These are phyloP conservation scores for Drosophila navojoa DNA, from an alignment of 1,140 invertebrate species.

Conservation along the genomic window DNA sequence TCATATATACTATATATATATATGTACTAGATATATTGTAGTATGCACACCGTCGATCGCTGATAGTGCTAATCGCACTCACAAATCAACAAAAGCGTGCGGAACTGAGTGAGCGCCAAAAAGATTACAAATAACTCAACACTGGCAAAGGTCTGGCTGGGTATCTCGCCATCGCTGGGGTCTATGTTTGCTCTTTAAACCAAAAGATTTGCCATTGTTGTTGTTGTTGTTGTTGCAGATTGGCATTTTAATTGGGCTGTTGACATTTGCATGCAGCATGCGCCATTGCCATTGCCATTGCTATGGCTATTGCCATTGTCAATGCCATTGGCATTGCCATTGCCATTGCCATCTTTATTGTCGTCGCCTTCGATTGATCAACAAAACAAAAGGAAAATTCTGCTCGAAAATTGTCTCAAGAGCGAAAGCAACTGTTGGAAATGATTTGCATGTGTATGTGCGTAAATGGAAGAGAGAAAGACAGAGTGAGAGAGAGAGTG, in stretches of 20 bases:
- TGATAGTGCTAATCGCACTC: conserved; percentile 42
- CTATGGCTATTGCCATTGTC: neutral
- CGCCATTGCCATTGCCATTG: neutral
- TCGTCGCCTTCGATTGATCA: conserved; percentile 19
- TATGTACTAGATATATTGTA: neutral
- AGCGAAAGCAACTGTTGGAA: neutral
- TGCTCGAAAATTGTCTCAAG: neutral
- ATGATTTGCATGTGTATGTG: no score
- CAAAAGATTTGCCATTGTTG: conserved; percentile 8
- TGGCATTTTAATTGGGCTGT: conserved; percentile 53
- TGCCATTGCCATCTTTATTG: neutral
- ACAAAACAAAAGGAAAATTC: conserved; percentile 2
- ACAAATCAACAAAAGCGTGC: conserved; percentile 31
- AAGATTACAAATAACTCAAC: conserved; percentile 16
- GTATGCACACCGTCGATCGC: neutral
- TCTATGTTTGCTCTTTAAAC: conserved; percentile 7
- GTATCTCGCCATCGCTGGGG: neutral
- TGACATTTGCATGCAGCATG: conserved; percentile 35
- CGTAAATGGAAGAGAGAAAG: no score
- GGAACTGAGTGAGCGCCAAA: neutral
- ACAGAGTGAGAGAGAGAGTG: no score
- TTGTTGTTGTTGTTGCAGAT: conserved; percentile 2
- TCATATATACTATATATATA: conserved; percentile 18
- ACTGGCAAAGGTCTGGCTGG: neutral
- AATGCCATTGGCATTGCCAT: neutral